Percentiles rank a stretch among this genome's conserved stretches.
These are phyloP conservation scores for Toxotes lorentzi DNA, from an alignment of 2,797 vertebrate species.

Conservation along the genomic window DNA sequence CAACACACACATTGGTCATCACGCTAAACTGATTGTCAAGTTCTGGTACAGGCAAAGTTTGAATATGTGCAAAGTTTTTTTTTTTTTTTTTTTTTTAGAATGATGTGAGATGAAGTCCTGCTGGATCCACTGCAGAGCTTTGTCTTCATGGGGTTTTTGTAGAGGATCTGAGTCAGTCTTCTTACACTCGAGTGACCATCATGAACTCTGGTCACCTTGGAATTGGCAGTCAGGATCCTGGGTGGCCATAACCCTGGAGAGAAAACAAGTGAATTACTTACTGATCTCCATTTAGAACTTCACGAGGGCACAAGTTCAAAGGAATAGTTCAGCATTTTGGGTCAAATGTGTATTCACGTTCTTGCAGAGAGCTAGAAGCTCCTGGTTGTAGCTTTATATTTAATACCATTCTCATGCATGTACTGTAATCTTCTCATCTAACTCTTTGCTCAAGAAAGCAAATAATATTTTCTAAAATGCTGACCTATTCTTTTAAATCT, in stretches of 20 bases:
- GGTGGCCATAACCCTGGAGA: slow-evolving; percentile 83
- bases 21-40: slow-evolving; percentile 81
- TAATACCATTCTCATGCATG: too few relatives aligned
- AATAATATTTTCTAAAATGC: background rate
- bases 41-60: slow-evolving; percentile 78
- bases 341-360: background rate
- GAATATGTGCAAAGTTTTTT: slow-evolving; percentile 73
- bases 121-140: slow-evolving; percentile 63
- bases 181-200: slow-evolving; percentile 77
- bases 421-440: background rate
- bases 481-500: slow-evolving; percentile 10
- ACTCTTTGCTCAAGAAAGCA: background rate
- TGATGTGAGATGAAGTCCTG: slow-evolving; percentile 58
- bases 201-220: slow-evolving; percentile 76
- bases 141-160: slow-evolving; percentile 55
- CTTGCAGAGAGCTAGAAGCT: slow-evolving; percentile 17
- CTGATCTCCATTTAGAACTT: slow-evolving; percentile 22
- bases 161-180: slow-evolving; percentile 48
- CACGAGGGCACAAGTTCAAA: background rate
- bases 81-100: slow-evolving; percentile 44
- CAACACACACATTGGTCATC: slow-evolving; percentile 61
- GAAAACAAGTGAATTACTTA: slow-evolving; percentile 59
- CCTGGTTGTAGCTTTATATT: background rate
- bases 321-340: background rate
- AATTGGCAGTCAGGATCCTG: slow-evolving; percentile 85